Conservation (phyloP, 2,888 invertebrate species). For the Tinea trinotella region DNA sequence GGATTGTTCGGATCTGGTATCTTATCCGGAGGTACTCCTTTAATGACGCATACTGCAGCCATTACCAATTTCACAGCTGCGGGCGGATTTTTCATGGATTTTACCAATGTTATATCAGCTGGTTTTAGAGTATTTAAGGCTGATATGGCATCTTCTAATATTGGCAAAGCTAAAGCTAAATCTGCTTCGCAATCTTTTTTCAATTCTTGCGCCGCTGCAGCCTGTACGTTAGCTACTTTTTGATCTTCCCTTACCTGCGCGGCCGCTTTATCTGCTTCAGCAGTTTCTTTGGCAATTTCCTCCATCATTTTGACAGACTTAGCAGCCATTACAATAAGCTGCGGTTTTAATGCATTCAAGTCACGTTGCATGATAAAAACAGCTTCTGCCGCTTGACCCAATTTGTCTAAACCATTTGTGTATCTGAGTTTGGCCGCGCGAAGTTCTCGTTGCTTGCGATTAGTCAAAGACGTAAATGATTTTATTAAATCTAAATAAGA, state of each 20-base stretch:
- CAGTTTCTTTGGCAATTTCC: slow-evolving; percentile 82
- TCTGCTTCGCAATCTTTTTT: slow-evolving; percentile 95
- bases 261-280: slow-evolving; percentile 83
- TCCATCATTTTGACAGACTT: slow-evolving; percentile 83
- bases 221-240: slow-evolving; percentile 89
- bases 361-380: slow-evolving; percentile 84
- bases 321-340: slow-evolving; percentile 79
- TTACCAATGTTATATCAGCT: slow-evolving; percentile 86
- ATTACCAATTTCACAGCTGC: slow-evolving; percentile 86
- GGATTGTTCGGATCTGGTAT: slow-evolving; percentile 79
- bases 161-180: slow-evolving; percentile 88
- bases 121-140: slow-evolving; percentile 90
- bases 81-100: slow-evolving; percentile 92
- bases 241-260: slow-evolving; percentile 88
- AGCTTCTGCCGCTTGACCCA: slow-evolving; percentile 83
- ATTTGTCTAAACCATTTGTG: slow-evolving; percentile 82
- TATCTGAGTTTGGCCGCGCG: slow-evolving; percentile 82
- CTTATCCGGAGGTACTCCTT: slow-evolving; percentile 83
- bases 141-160: slow-evolving; percentile 80
- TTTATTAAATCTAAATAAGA: slow-evolving; percentile 87
- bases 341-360: slow-evolving; percentile 80
- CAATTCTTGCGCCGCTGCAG: slow-evolving; percentile 84
- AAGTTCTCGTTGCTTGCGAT: slow-evolving; percentile 80
- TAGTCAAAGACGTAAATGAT: slow-evolving; percentile 81
- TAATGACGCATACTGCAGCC: slow-evolving; percentile 93